Conservation (phyloP, 1,140 invertebrate genomes). For the Eciton burchellii region DNA sequence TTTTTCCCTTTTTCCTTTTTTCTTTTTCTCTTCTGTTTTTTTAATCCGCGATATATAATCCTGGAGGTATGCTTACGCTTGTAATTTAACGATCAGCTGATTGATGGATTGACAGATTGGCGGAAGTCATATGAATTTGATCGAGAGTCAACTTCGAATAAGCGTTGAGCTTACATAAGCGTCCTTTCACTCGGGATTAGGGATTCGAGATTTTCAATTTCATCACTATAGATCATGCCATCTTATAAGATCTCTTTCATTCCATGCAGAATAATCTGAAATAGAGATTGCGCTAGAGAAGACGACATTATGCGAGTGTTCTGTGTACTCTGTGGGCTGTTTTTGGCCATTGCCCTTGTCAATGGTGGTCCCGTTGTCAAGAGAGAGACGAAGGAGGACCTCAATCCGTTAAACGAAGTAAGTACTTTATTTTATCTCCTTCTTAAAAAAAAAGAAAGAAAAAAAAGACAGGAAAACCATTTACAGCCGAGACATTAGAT, state of each 20-base stretch:
- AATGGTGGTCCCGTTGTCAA: constrained; percentile 78
- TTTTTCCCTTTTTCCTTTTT: too few species aligned
- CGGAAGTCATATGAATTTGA: not conserved
- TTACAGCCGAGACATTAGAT: not conserved
- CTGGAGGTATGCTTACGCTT: not conserved
- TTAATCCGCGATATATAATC: not conserved
- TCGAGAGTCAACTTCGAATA: not conserved
- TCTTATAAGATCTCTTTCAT: constrained; percentile 32
- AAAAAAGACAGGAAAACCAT: too few species aligned
- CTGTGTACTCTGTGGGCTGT: constrained; percentile 72
- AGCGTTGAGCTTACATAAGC: not conserved
- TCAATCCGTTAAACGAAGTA: constrained; percentile 83
- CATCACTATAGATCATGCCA: not conserved
- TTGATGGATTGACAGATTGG: not conserved
- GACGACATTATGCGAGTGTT: constrained; percentile 78
- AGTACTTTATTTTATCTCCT: constrained; percentile 64
- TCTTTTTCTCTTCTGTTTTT: not conserved
- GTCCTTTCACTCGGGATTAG: constrained; percentile 68
- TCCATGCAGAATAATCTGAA: constrained; percentile 26
- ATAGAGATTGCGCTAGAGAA: constrained; percentile 16
- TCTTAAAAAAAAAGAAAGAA: not conserved
- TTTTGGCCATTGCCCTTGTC: constrained; percentile 72
- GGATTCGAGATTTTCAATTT: constrained; percentile 20
- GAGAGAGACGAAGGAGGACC: constrained; percentile 78
- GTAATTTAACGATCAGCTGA: constrained; percentile 11